Evolutionary conservation across 2,113 vertebrate genomes (phyloP), one percentile per base, ranked within the genome.

Genomic region (Pteruthius melanotis): DNA sequence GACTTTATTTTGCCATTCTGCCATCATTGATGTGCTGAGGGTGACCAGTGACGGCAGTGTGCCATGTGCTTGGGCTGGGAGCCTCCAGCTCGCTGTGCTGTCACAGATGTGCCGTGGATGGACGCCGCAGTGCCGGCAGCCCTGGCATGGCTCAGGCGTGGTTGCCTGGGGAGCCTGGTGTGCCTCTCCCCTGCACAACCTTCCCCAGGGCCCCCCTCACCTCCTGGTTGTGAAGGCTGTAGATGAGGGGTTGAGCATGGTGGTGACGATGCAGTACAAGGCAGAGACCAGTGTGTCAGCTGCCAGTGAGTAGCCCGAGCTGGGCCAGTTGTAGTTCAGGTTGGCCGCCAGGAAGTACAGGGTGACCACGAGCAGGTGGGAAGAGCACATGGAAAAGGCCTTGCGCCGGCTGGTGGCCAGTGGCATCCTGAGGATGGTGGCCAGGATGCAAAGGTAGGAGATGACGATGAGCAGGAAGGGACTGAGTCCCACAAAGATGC

Each of bases 161-260:
- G 15, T 20, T 23, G 14, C 64, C 30, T 0, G 9, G 17, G 16
- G 24, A 44, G 40, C 65, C 31, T 1, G 0, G 19, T 0, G 0
- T 6, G 39, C 26, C 27, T 1, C 20, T 0, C 6, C 22, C 8
- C 21, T 28, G 0, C 74, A 83, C 2, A 2, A 15, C 54, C 37
- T 53, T 94, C 71, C 2, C 1, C 61, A 97, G 85, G 40, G 96
- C 93, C 2, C 24, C 28, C 40, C 10, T 12, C 3, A 95, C 89
- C 35, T 87, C 87, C 64, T 31, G 77, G 89, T 83, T 96, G 71
- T 50, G 64, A 8, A 93, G 52, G 79, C 96, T 96, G 84, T 97
- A 97, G 81, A 88, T 91, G 47, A 93, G 49, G 94, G 95, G 87
- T 93, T 97, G 65, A 97, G 28, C 91, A 82, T 64, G 17, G 97